A percentile compares a stretch with the other conserved stretches of the same genome.
These are phyloP conservation scores for Metaphire vulgaris DNA, from an alignment of 1,140 invertebrate genomes.

Conservation along the genomic window DNA sequence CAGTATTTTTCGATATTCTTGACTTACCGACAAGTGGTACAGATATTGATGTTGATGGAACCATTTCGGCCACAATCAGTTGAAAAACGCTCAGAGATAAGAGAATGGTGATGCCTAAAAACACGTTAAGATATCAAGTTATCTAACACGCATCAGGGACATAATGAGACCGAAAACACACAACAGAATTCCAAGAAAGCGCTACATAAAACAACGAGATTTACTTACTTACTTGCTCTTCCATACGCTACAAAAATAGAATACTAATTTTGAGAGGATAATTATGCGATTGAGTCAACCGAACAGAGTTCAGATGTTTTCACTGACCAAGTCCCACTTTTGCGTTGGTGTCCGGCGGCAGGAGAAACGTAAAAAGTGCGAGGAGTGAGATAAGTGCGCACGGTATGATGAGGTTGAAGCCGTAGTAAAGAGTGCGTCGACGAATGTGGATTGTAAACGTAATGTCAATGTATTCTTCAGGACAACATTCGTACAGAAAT, in stretches of 20 bases:
- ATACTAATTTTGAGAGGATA: too few species aligned
- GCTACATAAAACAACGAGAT: too few species aligned
- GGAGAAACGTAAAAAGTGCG: constrained; percentile 41
- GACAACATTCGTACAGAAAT: constrained; percentile 24
- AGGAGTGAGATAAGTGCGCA: constrained; percentile 47
- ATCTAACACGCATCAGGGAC: too few species aligned
- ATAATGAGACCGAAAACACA: too few species aligned
- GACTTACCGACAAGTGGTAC: constrained; percentile 50
- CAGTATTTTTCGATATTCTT: too few species aligned
- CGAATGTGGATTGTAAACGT: constrained; percentile 53
- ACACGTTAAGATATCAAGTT: too few species aligned
- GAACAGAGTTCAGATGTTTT: too few species aligned
- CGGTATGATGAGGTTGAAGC: constrained; percentile 50
- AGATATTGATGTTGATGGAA: constrained; percentile 87
- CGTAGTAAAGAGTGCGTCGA: constrained; percentile 44
- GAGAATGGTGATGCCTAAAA: constrained; percentile 71
- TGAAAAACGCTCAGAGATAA: constrained; percentile 50
- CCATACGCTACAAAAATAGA: too few species aligned
- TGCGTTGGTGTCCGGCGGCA: constrained; percentile 48
- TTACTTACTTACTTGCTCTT: too few species aligned
- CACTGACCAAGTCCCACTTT: constrained; percentile 46
- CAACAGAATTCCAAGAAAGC: too few species aligned
- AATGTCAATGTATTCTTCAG: constrained; percentile 25
- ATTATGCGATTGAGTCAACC: too few species aligned
- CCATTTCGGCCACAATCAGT: constrained; percentile 77